These are phyloP conservation scores for Pelmatolapia mariae DNA, from an alignment of 2,113 vertebrate genomes.

Conservation along the genomic window DNA sequence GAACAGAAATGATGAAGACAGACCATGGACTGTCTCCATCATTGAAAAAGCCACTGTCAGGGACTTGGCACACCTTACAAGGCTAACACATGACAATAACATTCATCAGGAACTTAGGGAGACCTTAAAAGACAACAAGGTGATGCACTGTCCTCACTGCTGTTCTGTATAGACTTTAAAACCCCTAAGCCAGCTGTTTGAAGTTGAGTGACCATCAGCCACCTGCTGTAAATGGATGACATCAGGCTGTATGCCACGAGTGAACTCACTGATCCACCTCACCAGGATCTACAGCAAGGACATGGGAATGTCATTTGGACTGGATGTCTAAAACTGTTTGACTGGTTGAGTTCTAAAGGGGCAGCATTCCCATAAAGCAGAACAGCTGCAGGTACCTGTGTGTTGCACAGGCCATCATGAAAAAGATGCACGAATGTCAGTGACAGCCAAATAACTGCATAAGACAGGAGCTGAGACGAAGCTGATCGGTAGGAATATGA, in stretches of 20 bases:
- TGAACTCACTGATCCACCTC: background rate
- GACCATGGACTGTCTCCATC: background rate
- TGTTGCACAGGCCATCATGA: background rate
- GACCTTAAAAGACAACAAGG: background rate
- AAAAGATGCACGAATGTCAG: background rate
- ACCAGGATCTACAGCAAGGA: background rate
- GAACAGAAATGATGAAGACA: background rate
- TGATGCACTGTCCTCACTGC: background rate
- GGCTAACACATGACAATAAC: accelerated
- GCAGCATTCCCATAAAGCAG: background rate
- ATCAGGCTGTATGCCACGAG: background rate
- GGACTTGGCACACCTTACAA: background rate
- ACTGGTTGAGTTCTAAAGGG: background rate
- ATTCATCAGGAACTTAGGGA: background rate
- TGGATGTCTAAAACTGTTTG: background rate
- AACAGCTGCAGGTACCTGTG: background rate
- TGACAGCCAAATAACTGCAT: background rate
- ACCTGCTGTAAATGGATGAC: background rate
- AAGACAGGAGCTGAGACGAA: background rate
- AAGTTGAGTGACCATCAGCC: background rate
- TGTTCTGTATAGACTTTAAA: accelerated
- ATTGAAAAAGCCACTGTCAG: background rate
- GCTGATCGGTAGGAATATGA: accelerated
- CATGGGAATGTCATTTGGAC: accelerated
- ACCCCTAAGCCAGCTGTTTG: background rate